Conservation (phyloP, 2,113 vertebrate species). For the Pogonocichla stellata region DNA sequence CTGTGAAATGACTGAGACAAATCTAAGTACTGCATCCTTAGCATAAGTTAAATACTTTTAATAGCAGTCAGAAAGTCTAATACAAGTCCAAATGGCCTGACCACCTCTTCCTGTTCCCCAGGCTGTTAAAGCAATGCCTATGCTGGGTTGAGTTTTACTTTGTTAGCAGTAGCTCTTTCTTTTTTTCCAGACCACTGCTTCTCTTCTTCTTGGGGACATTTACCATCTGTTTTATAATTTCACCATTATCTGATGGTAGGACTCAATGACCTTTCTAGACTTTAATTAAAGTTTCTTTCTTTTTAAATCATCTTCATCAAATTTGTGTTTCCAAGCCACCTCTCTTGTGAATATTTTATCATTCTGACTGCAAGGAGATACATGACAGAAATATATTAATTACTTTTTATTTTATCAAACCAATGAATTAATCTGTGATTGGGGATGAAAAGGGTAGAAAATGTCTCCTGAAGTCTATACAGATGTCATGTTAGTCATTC, state of each 20-base stretch:
- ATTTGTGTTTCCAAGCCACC: conserved; percentile 60
- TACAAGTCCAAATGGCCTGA: not conserved
- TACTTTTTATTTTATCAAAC: conserved; percentile 58
- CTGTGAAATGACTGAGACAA: not conserved
- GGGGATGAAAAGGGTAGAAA: conserved; percentile 44
- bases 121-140: not conserved
- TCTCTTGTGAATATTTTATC: conserved; percentile 66
- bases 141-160: conserved; percentile 4
- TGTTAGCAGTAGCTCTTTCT: not conserved
- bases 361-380: conserved; percentile 48
- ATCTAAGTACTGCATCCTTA: not conserved
- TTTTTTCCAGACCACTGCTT: conserved; percentile 47
- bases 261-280: conserved; percentile 70
- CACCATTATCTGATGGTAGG: conserved; percentile 63
- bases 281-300: conserved; percentile 76
- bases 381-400: conserved; percentile 64
- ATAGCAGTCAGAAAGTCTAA: not conserved
- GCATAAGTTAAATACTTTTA: not conserved
- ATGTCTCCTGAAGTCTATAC: conserved; percentile 12
- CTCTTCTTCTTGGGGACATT: conserved; percentile 59
- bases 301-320: conserved; percentile 68
- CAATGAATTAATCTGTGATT: conserved; percentile 53
- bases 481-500: conserved; percentile 28
- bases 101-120: not conserved
- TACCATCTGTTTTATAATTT: conserved; percentile 69